Evolutionary conservation across 2,888 invertebrate species (phyloP).

Genomic region (Keiferia lycopersicella): DNA sequence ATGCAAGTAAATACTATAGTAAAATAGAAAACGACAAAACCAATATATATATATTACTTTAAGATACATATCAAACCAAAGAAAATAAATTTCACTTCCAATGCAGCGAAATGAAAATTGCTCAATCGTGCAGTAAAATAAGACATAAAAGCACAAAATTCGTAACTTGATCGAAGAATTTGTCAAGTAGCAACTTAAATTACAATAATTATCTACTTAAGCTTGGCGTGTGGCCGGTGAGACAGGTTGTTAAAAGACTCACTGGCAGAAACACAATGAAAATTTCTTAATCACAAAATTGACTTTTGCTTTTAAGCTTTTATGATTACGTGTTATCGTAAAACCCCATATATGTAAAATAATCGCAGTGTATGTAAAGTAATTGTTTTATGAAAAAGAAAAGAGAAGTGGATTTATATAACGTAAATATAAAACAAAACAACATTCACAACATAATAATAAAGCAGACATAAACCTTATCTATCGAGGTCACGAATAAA

Average conservation of each 20-base stretch:
- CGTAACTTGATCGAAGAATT: slow-evolving; percentile 7
- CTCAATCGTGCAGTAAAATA: slow-evolving; percentile 8
- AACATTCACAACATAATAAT: slow-evolving; percentile 32
- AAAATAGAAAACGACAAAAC: no score
- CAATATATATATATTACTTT: no score
- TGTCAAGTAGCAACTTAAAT: slow-evolving; percentile 19
- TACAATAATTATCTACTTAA: slow-evolving; percentile 16
- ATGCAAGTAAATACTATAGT: no score
- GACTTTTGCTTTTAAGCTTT: slow-evolving; percentile 21
- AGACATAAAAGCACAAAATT: not conserved
- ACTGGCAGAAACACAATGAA: slow-evolving; percentile 6
- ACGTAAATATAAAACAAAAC: not conserved
- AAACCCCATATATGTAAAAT: not conserved
- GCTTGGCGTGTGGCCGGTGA: not conserved
- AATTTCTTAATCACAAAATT: slow-evolving; percentile 21
- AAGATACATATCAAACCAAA: no score
- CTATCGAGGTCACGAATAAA: slow-evolving; percentile 62
- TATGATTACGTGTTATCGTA: not conserved
- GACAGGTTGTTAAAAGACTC: not conserved
- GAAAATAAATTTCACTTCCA: no score
- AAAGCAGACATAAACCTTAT: slow-evolving; percentile 46
- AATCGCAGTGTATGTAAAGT: not conserved
- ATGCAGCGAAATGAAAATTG: not conserved
- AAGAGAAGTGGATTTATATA: not conserved
- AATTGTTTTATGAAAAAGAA: not conserved